phyloP scores from a whole-genome alignment of 2,888 invertebrate genomes.

The Metalampra italica region DNA sequence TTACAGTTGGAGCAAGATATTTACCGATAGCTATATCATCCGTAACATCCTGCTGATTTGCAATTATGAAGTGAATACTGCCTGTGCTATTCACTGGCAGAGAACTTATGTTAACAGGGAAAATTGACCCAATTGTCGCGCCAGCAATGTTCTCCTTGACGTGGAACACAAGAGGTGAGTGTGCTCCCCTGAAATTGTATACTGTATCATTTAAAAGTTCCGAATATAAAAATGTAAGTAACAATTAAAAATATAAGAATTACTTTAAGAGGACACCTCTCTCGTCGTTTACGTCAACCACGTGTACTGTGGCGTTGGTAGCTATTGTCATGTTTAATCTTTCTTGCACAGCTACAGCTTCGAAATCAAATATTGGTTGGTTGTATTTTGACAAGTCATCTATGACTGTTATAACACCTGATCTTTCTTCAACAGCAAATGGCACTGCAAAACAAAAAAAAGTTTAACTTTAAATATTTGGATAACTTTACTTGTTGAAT shows the following conservation, averaged over 20 bases:
- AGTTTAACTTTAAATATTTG: too few species aligned
- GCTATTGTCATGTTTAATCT: slow-evolving; percentile 81
- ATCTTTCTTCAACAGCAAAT: slow-evolving; percentile 92
- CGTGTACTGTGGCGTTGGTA: slow-evolving; percentile 91
- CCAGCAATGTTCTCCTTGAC: slow-evolving; percentile 87
- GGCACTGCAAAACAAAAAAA: slow-evolving; percentile 84
- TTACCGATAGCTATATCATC: slow-evolving; percentile 87
- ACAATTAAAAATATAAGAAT: slow-evolving; percentile 16
- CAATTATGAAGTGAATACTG: slow-evolving; percentile 85
- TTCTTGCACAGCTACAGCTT: slow-evolving; percentile 86
- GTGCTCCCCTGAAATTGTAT: slow-evolving; percentile 78
- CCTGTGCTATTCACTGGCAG: slow-evolving; percentile 47
- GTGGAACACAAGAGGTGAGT: slow-evolving; percentile 85
- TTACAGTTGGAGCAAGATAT: slow-evolving; percentile 2
- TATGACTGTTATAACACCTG: slow-evolving; percentile 92
- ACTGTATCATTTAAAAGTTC: background rate
- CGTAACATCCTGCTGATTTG: slow-evolving; percentile 89
- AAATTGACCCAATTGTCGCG: slow-evolving; percentile 84
- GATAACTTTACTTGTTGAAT: too few species aligned
- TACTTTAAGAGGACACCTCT: slow-evolving; percentile 82
- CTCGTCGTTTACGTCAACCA: slow-evolving; percentile 87
- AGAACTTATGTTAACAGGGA: slow-evolving; percentile 75
- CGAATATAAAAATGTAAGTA: background rate
- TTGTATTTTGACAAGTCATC: slow-evolving; percentile 84
- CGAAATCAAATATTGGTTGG: slow-evolving; percentile 85